These are phyloP conservation scores for Helicoverpa zea DNA, from an alignment of 1,140 invertebrate genomes.

Conservation along the genomic window DNA sequence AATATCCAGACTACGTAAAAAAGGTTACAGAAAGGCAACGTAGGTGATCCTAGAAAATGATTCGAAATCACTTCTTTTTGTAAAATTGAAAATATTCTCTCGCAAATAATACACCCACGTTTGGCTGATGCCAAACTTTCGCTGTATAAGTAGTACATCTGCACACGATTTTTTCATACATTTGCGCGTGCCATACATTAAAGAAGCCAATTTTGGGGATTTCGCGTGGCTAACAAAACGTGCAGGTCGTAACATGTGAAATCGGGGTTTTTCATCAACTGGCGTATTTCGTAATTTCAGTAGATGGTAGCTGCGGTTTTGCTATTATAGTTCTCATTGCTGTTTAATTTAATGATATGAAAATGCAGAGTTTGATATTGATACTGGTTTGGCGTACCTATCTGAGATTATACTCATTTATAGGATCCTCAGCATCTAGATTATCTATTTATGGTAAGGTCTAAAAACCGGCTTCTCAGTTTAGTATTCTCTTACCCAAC, in stretches of 20 bases:
- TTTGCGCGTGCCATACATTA: constrained; percentile 68
- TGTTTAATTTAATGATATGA: no score
- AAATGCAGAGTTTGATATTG: no score
- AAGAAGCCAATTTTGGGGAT: constrained; percentile 73
- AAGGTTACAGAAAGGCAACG: constrained; percentile 3
- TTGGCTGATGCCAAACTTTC: constrained; percentile 41
- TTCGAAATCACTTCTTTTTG: constrained; percentile 15
- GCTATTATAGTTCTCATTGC: neutral
- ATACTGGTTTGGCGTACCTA: no score
- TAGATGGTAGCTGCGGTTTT: neutral
- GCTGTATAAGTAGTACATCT: constrained; percentile 51
- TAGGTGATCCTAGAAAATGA: neutral
- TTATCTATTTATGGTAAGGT: no score
- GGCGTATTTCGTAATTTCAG: constrained; percentile 26
- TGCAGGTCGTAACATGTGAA: constrained; percentile 49
- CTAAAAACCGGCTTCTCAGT: neutral
- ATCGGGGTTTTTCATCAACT: constrained; percentile 37
- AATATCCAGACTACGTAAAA: constrained; percentile 3
- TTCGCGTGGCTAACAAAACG: constrained; percentile 52
- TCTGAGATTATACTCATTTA: no score
- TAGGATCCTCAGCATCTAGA: no score
- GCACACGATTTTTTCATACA: constrained; percentile 55
- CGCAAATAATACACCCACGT: constrained; percentile 12
- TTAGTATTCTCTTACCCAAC: neutral
- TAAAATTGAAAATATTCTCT: constrained; percentile 30